phyloP scores from a whole-genome alignment of 2,888 invertebrate genomes.

The Ophioninae sp. region DNA sequence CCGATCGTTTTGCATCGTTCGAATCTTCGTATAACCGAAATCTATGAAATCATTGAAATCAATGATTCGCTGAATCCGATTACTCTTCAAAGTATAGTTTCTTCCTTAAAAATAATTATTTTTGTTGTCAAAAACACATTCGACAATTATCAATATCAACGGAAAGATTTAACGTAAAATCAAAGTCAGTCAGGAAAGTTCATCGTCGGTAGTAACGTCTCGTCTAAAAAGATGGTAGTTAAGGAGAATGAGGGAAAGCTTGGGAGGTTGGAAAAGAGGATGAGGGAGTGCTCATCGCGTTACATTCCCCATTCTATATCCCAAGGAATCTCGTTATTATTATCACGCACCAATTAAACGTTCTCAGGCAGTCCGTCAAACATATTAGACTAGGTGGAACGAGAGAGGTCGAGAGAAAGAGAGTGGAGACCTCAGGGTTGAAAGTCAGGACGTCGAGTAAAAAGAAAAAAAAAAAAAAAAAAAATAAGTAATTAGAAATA shows the following conservation, averaged over 20 bases:
- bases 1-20: too few relatives aligned
- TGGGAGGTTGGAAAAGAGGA: neutral
- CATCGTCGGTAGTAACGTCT: neutral
- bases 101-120: neutral
- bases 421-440: conserved; percentile 15
- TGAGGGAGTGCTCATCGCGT: neutral
- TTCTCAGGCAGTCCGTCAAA: conserved; percentile 77
- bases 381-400: conserved; percentile 77
- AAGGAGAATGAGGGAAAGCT: neutral
- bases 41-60: neutral
- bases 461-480: too few relatives aligned
- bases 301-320: conserved; percentile 19
- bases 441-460: conserved; percentile 64
- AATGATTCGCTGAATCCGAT: too few relatives aligned
- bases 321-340: conserved; percentile 57
- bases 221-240: neutral
- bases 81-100: neutral
- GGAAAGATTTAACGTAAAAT: neutral
- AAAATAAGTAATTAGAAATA: conserved; percentile 80
- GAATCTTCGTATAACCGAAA: too few relatives aligned
- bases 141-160: neutral
- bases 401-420: conserved; percentile 61
- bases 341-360: conserved; percentile 78
- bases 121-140: neutral
- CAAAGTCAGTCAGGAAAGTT: neutral